Conservation (phyloP, 1,140 invertebrate genomes). For the Drosophila nannoptera region DNA sequence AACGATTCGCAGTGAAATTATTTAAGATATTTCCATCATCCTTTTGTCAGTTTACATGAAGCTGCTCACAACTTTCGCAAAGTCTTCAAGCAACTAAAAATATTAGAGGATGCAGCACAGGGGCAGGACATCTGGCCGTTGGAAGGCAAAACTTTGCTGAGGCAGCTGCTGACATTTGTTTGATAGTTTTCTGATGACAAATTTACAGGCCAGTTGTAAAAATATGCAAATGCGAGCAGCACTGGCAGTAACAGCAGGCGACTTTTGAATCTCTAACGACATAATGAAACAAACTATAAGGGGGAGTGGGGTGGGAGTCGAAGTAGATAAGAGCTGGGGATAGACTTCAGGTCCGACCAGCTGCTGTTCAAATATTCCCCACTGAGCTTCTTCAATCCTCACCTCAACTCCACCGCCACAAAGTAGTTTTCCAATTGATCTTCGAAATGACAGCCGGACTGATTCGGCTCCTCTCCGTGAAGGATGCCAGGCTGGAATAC, state of each 20-base stretch:
- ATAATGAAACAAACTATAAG: background rate
- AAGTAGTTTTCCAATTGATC: too few relatives aligned
- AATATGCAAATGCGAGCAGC: conserved; percentile 35
- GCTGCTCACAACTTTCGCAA: background rate
- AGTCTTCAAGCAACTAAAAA: background rate
- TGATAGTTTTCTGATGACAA: conserved; percentile 30
- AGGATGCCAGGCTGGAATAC: background rate
- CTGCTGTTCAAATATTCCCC: too few relatives aligned
- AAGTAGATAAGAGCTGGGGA: too few relatives aligned
- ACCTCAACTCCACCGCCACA: too few relatives aligned
- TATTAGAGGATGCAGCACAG: conserved; percentile 14
- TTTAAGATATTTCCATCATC: conserved; percentile 5
- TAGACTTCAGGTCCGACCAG: too few relatives aligned
- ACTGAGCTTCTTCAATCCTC: too few relatives aligned
- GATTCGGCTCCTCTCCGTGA: too few relatives aligned
- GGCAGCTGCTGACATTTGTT: conserved; percentile 29
- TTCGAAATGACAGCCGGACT: too few relatives aligned
- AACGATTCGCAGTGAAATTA: conserved; percentile 17
- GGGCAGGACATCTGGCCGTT: conserved; percentile 4
- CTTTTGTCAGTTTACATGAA: background rate
- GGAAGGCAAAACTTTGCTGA: conserved; percentile 27
- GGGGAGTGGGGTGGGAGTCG: background rate
- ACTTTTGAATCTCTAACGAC: conserved; percentile 33
- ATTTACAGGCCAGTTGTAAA: conserved; percentile 35
- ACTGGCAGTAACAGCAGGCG: conserved; percentile 17